phyloP scores from a whole-genome alignment of 1,140 invertebrate species.

The Conus ventricosus region DNA sequence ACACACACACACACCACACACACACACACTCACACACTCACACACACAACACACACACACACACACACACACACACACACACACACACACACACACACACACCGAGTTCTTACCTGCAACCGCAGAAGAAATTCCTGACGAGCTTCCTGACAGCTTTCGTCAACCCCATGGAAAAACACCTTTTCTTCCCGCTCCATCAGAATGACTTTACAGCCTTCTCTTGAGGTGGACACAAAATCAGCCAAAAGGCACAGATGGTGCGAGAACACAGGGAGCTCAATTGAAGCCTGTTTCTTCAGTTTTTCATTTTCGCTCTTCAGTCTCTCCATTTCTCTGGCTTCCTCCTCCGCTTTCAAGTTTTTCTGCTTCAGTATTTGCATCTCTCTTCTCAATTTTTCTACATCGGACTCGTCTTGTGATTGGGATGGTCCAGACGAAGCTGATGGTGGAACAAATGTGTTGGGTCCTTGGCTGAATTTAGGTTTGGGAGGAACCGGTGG shows the following conservation, averaged over 20 bases:
- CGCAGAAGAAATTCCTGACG: background rate
- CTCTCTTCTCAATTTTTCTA: background rate
- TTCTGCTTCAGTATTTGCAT: background rate
- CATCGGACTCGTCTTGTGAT: background rate
- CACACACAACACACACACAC: no score
- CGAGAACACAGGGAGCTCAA: background rate
- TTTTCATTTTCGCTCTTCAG: constrained; percentile 2
- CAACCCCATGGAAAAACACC: background rate
- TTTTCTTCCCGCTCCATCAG: background rate
- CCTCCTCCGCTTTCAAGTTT: background rate
- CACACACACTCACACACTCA: no score
- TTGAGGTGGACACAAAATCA: background rate
- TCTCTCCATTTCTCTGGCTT: background rate
- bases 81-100: no score
- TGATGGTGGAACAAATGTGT: background rate
- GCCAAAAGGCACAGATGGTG: background rate
- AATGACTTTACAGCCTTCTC: background rate
- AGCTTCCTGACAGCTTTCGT: background rate
- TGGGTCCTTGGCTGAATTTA: background rate
- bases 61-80: no score
- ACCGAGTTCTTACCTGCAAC: background rate
- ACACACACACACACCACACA: no score
- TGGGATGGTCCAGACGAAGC: background rate
- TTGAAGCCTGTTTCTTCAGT: background rate
- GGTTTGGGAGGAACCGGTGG: background rate